Evolutionary conservation across 1,140 invertebrate genomes (phyloP).

Genomic region (Drosophila busckii): DNA sequence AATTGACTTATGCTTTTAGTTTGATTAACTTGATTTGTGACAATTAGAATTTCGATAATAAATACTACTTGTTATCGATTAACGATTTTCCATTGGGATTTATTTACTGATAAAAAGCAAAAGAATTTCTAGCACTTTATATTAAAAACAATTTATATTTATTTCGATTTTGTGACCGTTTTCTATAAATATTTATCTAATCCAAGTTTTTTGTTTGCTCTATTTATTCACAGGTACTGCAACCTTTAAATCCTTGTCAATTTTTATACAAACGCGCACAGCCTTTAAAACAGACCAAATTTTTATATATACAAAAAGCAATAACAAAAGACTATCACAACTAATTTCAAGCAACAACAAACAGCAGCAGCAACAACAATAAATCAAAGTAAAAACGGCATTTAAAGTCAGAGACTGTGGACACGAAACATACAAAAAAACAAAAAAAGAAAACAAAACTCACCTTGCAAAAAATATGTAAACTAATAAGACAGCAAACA

Average conservation of each 20-base stretch:
- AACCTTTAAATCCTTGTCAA: conserved; percentile 44
- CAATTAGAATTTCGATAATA: no score
- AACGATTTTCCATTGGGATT: no score
- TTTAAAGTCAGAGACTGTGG: conserved; percentile 46
- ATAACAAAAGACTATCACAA: conserved; percentile 47
- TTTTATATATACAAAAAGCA: conserved; percentile 44
- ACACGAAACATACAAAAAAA: no score
- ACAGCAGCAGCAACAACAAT: conserved; percentile 16
- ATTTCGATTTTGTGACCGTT: no score
- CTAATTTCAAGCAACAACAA: conserved; percentile 11
- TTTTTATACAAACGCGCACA: conserved; percentile 20
- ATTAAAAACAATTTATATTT: no score
- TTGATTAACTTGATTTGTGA: no score
- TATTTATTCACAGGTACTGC: conserved; percentile 54
- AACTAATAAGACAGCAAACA: conserved; percentile 6
- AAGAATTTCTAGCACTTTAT: no score
- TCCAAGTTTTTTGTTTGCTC: conserved; percentile 11
- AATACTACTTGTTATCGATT: no score
- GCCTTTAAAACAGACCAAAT: conserved; percentile 20
- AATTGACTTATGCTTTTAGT: no score
- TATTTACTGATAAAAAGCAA: no score
- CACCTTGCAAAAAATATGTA: conserved; percentile 5
- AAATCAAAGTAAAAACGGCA: conserved; percentile 42
- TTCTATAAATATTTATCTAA: no score
- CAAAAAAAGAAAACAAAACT: conserved; percentile 7